These are phyloP conservation scores for Chrysemys picta DNA, from an alignment of 2,113 vertebrate genomes.

Conservation along the genomic window DNA sequence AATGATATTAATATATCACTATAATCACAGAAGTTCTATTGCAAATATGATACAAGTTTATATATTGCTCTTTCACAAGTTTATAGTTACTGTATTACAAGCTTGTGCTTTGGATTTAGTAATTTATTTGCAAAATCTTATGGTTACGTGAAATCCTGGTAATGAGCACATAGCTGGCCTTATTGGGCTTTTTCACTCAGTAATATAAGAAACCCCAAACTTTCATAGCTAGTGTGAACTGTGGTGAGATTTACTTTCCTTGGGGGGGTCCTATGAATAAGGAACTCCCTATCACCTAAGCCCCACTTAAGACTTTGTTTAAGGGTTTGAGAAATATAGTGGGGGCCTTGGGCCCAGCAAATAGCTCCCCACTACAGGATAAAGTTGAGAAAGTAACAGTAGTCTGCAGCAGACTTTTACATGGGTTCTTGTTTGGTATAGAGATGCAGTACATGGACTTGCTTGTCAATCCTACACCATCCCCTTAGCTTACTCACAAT, in stretches of 20 bases:
- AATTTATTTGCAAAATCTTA: background rate
- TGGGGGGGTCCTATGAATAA: background rate
- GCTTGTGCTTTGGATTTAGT: background rate
- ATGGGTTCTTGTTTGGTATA: background rate
- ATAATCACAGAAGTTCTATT: background rate
- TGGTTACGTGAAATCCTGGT: background rate
- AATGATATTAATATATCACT: background rate
- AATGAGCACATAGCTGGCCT: background rate
- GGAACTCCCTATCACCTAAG: background rate
- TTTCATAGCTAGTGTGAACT: background rate
- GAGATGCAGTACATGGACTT: background rate
- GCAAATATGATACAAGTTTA: background rate
- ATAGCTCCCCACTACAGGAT: background rate
- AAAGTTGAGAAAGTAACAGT: slow-evolving; percentile 43
- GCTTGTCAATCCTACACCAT: slow-evolving; percentile 34
- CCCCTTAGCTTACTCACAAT: background rate
- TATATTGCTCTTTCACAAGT: accelerated
- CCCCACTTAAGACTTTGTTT: slow-evolving; percentile 50
- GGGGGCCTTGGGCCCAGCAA: background rate
- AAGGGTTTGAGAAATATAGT: slow-evolving; percentile 18
- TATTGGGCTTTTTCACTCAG: background rate
- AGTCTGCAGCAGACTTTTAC: slow-evolving; percentile 56
- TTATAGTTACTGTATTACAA: background rate
- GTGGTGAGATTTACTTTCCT: slow-evolving; percentile 21
- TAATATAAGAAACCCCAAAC: background rate